These are phyloP conservation scores for Noctua comes DNA, from an alignment of 2,888 invertebrate genomes.

Conservation along the genomic window DNA sequence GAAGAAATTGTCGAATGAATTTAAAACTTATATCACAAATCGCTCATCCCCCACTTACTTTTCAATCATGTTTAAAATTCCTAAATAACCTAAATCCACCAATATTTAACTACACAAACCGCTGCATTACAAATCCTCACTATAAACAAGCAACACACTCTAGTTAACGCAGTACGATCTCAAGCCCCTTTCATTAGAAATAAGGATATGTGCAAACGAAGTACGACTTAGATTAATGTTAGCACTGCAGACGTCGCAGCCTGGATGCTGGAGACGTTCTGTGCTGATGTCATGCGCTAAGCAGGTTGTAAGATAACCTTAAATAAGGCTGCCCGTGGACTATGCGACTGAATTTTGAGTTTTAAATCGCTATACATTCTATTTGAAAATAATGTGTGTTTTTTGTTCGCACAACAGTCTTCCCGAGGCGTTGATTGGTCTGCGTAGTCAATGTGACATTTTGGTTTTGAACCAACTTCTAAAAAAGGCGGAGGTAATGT, in stretches of 20 bases:
- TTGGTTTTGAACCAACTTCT: neutral
- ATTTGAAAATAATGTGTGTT: neutral
- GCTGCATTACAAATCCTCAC: neutral
- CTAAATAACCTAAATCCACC: neutral
- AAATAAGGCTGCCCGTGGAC: slow-evolving; percentile 56
- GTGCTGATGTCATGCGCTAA: slow-evolving; percentile 70
- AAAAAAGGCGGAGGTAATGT: too few relatives aligned
- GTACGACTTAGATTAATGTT: slow-evolving; percentile 80
- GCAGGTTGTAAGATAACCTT: slow-evolving; percentile 69
- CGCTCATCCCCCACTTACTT: neutral
- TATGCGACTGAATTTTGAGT: slow-evolving; percentile 5
- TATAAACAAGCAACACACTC: slow-evolving; percentile 21
- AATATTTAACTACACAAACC: neutral
- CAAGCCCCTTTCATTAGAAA: slow-evolving; percentile 52
- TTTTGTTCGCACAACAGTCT: neutral
- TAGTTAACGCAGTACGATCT: slow-evolving; percentile 27
- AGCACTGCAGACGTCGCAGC: slow-evolving; percentile 65
- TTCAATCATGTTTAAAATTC: neutral
- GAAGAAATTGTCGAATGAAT: neutral
- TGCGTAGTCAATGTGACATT: neutral
- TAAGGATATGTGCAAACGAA: slow-evolving; percentile 60
- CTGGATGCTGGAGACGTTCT: slow-evolving; percentile 63
- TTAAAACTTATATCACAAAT: neutral
- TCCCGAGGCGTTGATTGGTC: neutral
- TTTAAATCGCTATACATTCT: neutral